These are phyloP conservation scores for Tryphoninae sp. DNA, from an alignment of 2,888 invertebrate genomes.

Conservation along the genomic window DNA sequence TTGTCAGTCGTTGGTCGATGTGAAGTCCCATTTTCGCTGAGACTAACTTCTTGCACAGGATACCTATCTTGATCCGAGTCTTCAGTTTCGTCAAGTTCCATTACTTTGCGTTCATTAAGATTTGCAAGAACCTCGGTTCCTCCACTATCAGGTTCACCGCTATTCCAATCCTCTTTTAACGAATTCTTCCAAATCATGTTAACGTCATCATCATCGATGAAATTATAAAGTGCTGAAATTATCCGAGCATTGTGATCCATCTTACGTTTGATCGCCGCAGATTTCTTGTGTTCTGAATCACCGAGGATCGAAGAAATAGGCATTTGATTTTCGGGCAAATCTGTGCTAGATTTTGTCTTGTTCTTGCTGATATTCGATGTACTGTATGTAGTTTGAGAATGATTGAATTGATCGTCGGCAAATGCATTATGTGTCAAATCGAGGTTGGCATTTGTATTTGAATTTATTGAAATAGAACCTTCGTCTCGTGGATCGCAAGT, in stretches of 20 bases:
- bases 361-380: slow-evolving; percentile 12
- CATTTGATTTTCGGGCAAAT: slow-evolving; percentile 8
- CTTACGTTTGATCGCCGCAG: neutral
- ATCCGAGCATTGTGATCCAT: slow-evolving; percentile 55
- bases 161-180: slow-evolving; percentile 30
- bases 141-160: neutral
- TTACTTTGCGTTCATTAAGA: slow-evolving; percentile 28
- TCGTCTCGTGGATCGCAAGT: slow-evolving; percentile 59
- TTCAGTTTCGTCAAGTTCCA: neutral
- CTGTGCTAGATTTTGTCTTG: slow-evolving; percentile 8
- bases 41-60: slow-evolving; percentile 13
- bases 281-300: neutral
- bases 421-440: neutral
- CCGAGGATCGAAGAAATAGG: neutral
- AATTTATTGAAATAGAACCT: slow-evolving; percentile 44
- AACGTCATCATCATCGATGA: slow-evolving; percentile 60
- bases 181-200: slow-evolving; percentile 46
- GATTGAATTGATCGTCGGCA: neutral
- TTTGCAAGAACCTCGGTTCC: neutral
- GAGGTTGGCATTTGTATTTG: neutral
- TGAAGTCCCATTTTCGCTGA: slow-evolving; percentile 28
- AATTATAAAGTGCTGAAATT: slow-evolving; percentile 62
- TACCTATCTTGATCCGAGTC: slow-evolving; percentile 38
- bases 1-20: neutral
- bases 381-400: neutral